Conservation (phyloP, 2,797 vertebrate species). For the Capromys pilorides region DNA sequence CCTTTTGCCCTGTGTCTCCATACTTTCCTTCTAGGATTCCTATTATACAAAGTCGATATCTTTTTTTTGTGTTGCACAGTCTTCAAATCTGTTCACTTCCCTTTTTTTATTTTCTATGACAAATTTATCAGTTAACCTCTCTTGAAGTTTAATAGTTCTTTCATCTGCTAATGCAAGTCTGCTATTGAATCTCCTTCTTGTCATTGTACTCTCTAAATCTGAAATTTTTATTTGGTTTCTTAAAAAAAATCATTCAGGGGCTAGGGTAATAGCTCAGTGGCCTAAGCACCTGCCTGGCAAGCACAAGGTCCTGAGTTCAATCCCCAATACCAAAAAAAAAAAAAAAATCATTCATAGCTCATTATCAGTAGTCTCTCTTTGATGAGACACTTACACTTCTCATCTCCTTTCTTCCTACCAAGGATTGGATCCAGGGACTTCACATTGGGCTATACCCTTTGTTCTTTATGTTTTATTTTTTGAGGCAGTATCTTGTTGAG, state of each 20-base stretch:
- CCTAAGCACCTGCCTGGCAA: too few species aligned
- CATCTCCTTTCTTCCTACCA: not conserved
- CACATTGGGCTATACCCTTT: not conserved
- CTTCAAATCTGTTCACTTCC: not conserved
- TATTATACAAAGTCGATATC: not conserved
- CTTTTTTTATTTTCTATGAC: not conserved
- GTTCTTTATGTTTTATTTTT: not conserved
- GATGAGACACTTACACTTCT: not conserved
- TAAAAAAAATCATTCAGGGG: not conserved
- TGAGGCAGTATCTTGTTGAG: not conserved
- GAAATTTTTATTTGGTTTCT: slow-evolving; percentile 8
- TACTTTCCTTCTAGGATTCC: not conserved
- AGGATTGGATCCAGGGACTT: not conserved
- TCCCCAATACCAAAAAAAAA: too few species aligned
- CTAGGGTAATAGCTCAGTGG: too few species aligned
- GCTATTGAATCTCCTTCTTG: not conserved
- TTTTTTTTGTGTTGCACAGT: not conserved
- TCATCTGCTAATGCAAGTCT: not conserved
- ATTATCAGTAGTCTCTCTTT: slow-evolving; percentile 23
- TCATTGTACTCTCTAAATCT: slow-evolving; percentile 37
- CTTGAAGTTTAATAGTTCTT: slow-evolving; percentile 17
- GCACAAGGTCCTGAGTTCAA: too few species aligned
- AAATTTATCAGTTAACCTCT: not conserved
- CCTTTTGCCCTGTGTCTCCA: not conserved
- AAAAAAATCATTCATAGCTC: not conserved